Evolutionary conservation across 35 echinoderm and acorn worm genomes (phyloP).

Genomic region (Heliocidaris erythrogramma): DNA sequence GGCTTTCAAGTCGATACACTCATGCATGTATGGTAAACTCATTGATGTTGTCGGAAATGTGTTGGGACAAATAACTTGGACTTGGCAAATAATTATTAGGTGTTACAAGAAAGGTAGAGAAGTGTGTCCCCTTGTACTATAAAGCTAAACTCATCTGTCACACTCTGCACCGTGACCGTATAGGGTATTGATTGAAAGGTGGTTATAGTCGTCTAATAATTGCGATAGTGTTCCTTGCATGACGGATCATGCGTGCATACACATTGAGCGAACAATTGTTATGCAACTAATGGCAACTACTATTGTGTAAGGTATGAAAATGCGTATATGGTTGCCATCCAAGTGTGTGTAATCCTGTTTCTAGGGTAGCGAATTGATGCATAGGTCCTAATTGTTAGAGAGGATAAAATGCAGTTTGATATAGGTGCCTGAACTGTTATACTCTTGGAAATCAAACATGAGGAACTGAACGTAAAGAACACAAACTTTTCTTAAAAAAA

Average conservation of each 20-base stretch:
- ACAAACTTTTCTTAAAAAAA: no score
- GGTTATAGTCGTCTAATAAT: neutral
- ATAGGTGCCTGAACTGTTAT: neutral
- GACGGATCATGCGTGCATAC: neutral
- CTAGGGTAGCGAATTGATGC: neutral
- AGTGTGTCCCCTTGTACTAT: neutral
- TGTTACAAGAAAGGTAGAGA: neutral
- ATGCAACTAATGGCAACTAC: neutral
- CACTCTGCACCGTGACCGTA: neutral
- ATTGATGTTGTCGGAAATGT: no score
- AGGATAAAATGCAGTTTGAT: neutral
- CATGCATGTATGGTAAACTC: no score
- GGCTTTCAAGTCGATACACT: no score
- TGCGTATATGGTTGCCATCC: neutral
- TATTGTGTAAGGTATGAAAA: neutral
- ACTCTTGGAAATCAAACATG: neutral
- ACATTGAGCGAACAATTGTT: neutral
- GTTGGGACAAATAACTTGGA: no score
- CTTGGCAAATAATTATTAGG: neutral
- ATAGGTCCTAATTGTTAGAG: neutral
- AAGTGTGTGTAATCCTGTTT: neutral
- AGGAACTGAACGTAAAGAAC: no score
- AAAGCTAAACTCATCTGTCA: neutral
- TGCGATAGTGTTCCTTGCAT: neutral
- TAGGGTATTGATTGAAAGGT: neutral